Percentiles rank a stretch among this genome's conserved stretches.
Evolutionary conservation across 2,797 vertebrate species (phyloP).

Genomic region (Melanotaenia pygmaea): DNA sequence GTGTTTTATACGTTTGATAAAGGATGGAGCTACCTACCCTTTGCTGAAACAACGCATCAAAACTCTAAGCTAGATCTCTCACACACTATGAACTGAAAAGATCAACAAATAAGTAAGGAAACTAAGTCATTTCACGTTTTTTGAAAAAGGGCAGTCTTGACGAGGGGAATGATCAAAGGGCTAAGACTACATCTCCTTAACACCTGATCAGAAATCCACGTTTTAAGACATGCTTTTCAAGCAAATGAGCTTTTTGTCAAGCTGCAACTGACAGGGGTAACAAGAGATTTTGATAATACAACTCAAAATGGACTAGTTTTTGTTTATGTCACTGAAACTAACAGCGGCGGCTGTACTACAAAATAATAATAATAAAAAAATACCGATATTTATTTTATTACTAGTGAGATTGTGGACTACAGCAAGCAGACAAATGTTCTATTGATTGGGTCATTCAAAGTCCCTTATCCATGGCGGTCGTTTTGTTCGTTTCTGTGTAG

Average conservation of each 20-base stretch:
- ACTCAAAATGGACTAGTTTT: conserved; percentile 62
- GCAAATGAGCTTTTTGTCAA: conserved; percentile 56
- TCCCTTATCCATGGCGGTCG: conserved; percentile 81
- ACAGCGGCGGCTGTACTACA: conserved; percentile 65
- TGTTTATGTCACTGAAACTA: conserved; percentile 66
- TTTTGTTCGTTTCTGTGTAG: conserved; percentile 70
- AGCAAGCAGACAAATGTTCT: conserved; percentile 72
- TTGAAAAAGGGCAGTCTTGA: conserved; percentile 68
- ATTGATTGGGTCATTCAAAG: conserved; percentile 77
- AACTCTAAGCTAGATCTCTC: conserved; percentile 86
- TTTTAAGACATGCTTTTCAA: conserved; percentile 75
- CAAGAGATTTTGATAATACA: conserved; percentile 55
- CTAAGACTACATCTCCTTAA: conserved; percentile 76
- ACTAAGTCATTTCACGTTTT: conserved; percentile 83
- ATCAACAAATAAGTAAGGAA: conserved; percentile 70
- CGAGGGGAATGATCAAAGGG: conserved; percentile 69
- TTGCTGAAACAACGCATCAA: conserved; percentile 88
- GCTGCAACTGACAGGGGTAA: conserved; percentile 60
- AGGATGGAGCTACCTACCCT: conserved; percentile 70
- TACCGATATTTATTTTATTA: conserved; percentile 57
- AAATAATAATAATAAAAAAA: conserved; percentile 60
- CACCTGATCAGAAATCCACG: conserved; percentile 75
- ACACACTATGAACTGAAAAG: conserved; percentile 79
- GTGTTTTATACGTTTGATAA: conserved; percentile 53
- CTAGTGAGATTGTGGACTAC: conserved; percentile 70